phyloP scores from a whole-genome alignment of 2,797 vertebrate species.

The Thaleichthys pacificus region DNA sequence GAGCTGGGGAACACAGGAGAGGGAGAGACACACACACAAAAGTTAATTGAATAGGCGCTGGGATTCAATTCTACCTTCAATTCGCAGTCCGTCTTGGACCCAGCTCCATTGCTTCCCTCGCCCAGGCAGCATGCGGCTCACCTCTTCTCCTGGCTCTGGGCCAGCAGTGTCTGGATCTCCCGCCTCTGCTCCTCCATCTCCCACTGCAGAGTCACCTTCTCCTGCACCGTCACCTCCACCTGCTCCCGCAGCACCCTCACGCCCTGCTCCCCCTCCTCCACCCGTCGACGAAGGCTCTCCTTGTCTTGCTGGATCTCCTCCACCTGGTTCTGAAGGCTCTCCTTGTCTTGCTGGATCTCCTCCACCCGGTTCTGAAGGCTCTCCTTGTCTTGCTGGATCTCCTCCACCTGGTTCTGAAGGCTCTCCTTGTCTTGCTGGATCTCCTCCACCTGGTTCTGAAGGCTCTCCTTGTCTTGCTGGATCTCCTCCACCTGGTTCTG shows the following conservation, averaged over 20 bases:
- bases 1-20: constrained; percentile 11
- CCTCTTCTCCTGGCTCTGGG: constrained; percentile 72
- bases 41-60: not conserved
- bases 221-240: constrained; percentile 57
- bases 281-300: constrained; percentile 17
- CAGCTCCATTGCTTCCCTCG: no score
- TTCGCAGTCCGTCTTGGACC: not conserved
- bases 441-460: no score
- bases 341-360: constrained; percentile 52
- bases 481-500: constrained; percentile 47
- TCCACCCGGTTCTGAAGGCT: constrained; percentile 61
- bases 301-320: constrained; percentile 30
- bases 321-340: constrained; percentile 61
- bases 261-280: constrained; percentile 42
- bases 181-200: constrained; percentile 70
- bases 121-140: constrained; percentile 45
- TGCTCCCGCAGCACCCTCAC: constrained; percentile 44
- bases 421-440: constrained; percentile 53
- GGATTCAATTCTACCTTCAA: not conserved
- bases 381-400: constrained; percentile 34
- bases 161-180: constrained; percentile 67
- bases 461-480: constrained; percentile 40
- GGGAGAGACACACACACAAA: not conserved
- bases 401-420: constrained; percentile 55
- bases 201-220: constrained; percentile 69